Evolutionary conservation across 1,140 invertebrate species (phyloP), one percentile per base, ranked within the genome.

Genomic region (Pinna nobilis): DNA sequence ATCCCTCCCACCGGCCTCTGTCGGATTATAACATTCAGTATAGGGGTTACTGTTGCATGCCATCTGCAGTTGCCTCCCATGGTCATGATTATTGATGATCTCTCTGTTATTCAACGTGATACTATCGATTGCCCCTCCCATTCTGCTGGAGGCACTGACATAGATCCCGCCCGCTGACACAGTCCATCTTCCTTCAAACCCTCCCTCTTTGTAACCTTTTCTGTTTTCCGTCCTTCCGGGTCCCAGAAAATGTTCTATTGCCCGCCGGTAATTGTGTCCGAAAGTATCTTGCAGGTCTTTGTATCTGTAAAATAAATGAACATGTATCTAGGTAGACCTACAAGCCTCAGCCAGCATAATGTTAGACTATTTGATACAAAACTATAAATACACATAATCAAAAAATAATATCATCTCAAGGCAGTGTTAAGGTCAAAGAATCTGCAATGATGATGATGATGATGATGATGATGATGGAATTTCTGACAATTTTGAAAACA

Each of bases 11-110:
- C 79, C 79, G 13, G 73, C 79, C 60, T 81, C 76, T 5, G 79
- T 81, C 32, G 79, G 79, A 70, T 81, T 78, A 53, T 73, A 81
- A 61, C 76, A 78, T 35, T 78, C 76, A 4, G 55, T 70, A 50
- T 76, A 70, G 23, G 64, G 68, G 11, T 69, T 57, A 13, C 60
- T 49, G 70, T 77, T 75, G 13, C 72, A 67, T 4, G 78, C 75
- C 67, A 77, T 77, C 33, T 81, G 79, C 63, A 81, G 41, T 49
- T 81, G 73, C 28, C 76, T 41, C 0, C 79, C 79, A 37, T 81
- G 79, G 39, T 81, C 79, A 28, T 55, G 63, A 25, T 67, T 66
- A 15, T 81, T 81, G 39, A 81, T 74, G 39, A 81, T 71, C 44
- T 81, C 76, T 50, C 74, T 76, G 55, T 81, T 69, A 47, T 78